Evolutionary conservation across 2,113 vertebrate species (phyloP).

Genomic region (Nicator chloris): DNA sequence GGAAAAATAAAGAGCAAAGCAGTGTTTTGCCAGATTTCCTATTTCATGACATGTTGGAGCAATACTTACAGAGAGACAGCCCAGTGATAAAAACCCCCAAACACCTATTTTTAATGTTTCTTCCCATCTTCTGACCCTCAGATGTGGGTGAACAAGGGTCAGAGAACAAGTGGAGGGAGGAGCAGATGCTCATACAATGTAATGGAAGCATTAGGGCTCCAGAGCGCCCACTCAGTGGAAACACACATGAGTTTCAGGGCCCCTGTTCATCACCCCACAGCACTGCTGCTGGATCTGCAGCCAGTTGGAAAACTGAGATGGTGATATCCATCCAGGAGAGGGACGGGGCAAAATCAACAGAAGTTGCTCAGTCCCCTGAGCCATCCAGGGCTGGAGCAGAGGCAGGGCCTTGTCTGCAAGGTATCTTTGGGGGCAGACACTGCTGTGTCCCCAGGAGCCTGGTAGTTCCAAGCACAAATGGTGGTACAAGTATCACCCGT

Average conservation of each 20-base stretch:
- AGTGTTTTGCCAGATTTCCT: background rate
- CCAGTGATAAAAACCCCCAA: too few relatives aligned
- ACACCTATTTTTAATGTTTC: accelerated
- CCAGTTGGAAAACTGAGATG: background rate
- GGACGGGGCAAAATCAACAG: background rate
- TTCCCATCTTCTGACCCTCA: background rate
- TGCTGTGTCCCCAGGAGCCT: background rate
- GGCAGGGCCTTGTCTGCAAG: background rate
- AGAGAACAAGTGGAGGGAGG: background rate
- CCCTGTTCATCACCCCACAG: background rate
- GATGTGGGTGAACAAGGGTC: background rate
- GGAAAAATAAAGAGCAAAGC: background rate
- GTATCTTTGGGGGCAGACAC: accelerated
- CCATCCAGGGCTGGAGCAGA: background rate
- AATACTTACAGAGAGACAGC: background rate
- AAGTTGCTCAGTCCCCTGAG: background rate
- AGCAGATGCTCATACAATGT: background rate
- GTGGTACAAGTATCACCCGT: background rate
- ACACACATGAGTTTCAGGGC: background rate
- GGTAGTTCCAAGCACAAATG: background rate
- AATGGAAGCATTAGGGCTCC: too few relatives aligned
- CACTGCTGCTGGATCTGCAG: background rate
- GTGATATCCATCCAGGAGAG: background rate
- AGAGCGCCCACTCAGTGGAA: background rate
- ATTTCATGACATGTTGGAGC: background rate